These are phyloP conservation scores for Nomada ruficornis DNA, from an alignment of 2,888 invertebrate species.

Conservation along the genomic window DNA sequence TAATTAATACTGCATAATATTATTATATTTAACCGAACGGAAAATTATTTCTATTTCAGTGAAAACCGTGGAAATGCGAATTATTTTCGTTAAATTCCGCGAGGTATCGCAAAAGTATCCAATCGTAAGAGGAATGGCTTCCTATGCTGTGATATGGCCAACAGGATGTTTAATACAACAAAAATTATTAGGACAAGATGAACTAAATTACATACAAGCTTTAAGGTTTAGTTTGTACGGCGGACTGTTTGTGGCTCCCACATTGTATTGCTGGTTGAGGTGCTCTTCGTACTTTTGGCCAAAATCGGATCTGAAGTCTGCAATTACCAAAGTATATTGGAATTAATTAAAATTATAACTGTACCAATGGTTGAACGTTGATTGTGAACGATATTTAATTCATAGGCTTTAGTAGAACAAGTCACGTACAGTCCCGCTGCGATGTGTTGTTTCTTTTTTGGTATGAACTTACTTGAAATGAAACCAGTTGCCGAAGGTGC, in stretches of 20 bases:
- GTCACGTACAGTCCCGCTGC: slow-evolving; percentile 91
- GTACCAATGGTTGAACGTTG: background rate
- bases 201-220: slow-evolving; percentile 85
- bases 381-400: slow-evolving; percentile 49
- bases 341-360: background rate
- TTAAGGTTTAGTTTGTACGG: slow-evolving; percentile 91
- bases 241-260: slow-evolving; percentile 92
- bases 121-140: slow-evolving; percentile 86
- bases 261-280: slow-evolving; percentile 92
- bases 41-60: slow-evolving; percentile 42
- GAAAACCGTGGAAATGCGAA: slow-evolving; percentile 74
- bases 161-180: slow-evolving; percentile 87
- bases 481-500: slow-evolving; percentile 88
- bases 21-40: background rate
- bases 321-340: slow-evolving; percentile 88
- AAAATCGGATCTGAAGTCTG: slow-evolving; percentile 88
- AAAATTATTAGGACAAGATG: slow-evolving; percentile 81
- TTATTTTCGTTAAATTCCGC: slow-evolving; percentile 82
- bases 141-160: slow-evolving; percentile 87
- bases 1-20: background rate
- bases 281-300: slow-evolving; percentile 92
- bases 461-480: slow-evolving; percentile 90
- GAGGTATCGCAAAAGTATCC: slow-evolving; percentile 85
- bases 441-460: slow-evolving; percentile 91
- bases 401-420: slow-evolving; percentile 90